These are phyloP conservation scores for Euleptes europaea DNA, from an alignment of 2,113 vertebrate genomes.

Conservation along the genomic window DNA sequence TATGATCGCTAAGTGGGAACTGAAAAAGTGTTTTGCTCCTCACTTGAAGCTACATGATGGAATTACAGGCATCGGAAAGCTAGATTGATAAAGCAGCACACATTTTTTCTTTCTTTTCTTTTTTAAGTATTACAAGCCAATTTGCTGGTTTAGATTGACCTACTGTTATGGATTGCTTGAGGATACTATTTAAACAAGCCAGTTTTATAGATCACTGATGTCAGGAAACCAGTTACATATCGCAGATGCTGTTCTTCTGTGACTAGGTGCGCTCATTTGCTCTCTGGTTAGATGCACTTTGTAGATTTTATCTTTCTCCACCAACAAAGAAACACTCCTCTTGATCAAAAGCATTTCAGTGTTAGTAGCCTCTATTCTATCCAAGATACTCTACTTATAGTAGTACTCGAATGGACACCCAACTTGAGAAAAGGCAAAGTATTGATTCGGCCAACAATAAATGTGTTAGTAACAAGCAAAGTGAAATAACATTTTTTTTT, in stretches of 20 bases:
- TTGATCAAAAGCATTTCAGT: neutral
- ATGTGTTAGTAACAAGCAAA: conserved; percentile 20
- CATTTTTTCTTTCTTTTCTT: neutral
- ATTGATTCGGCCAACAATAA: neutral
- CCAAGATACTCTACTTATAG: neutral
- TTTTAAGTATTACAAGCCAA: neutral
- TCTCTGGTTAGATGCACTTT: conserved; percentile 4
- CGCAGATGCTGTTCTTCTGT: neutral
- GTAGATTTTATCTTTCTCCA: neutral
- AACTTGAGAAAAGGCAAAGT: neutral
- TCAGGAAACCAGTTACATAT: conserved; percentile 14
- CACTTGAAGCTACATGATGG: neutral
- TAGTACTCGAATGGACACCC: neutral
- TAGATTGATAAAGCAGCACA: neutral
- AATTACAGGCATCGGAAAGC: neutral
- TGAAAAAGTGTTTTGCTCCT: neutral
- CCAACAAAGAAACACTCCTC: neutral
- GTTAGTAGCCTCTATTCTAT: neutral
- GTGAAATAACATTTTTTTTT: neutral
- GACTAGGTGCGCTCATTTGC: neutral
- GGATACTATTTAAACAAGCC: conserved; percentile 23
- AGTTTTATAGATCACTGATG: neutral
- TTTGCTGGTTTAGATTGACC: neutral
- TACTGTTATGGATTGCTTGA: neutral
- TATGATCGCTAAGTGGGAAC: neutral